Percentiles rank a stretch among this genome's conserved stretches.
phyloP scores from a whole-genome alignment of 1,140 invertebrate species.

The Frieseomelitta varia region DNA sequence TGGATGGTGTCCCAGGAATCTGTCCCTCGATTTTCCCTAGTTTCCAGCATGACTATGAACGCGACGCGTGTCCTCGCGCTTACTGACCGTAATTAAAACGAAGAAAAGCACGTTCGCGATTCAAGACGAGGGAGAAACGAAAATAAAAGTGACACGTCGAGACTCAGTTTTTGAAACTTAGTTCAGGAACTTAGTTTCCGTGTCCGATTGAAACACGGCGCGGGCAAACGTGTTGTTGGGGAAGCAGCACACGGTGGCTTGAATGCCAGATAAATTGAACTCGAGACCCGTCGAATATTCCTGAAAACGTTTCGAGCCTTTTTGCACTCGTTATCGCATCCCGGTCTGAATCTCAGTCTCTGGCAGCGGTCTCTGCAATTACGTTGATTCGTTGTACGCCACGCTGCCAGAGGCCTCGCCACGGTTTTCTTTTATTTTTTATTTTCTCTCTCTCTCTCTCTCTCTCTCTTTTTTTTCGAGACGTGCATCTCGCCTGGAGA shows the following conservation, averaged over 20 bases:
- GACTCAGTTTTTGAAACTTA: not conserved
- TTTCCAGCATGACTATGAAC: too few relatives aligned
- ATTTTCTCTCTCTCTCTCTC: too few relatives aligned
- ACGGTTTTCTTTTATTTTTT: not conserved
- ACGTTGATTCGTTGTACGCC: conserved; percentile 37
- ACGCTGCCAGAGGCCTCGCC: not conserved
- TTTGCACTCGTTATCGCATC: conserved; percentile 41
- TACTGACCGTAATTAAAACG: conserved; percentile 9
- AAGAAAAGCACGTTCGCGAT: not conserved
- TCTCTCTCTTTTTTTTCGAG: not conserved
- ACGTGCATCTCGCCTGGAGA: too few relatives aligned
- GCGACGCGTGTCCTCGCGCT: not conserved
- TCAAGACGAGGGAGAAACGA: too few relatives aligned
- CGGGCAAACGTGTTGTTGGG: conserved; percentile 18
- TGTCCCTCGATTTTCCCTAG: too few relatives aligned
- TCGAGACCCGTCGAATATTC: conserved; percentile 42
- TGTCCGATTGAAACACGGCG: conserved; percentile 30
- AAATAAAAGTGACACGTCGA: not conserved
- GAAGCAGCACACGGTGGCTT: conserved; percentile 12
- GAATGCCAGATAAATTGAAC: conserved; percentile 63
- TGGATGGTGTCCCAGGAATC: not conserved
- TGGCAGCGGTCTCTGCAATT: conserved; percentile 44
- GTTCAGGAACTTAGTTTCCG: not conserved
- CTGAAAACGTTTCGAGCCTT: conserved; percentile 38
- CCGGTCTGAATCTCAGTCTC: conserved; percentile 25